Percentiles rank a stretch among this genome's conserved stretches.
phyloP scores from a whole-genome alignment of 1,140 invertebrate genomes.

The Pectinophora gossypiella region DNA sequence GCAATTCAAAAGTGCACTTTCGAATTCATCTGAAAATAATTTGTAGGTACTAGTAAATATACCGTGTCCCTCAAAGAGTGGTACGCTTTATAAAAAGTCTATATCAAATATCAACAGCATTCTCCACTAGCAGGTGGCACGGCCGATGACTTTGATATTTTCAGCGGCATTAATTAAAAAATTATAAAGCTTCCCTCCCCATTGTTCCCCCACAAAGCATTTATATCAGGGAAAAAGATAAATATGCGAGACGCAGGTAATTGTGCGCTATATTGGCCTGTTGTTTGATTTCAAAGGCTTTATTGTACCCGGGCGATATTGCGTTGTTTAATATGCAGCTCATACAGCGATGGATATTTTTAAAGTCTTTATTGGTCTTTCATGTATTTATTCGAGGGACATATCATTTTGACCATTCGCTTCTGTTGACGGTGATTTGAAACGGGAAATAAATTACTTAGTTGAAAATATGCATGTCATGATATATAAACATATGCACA shows the following conservation, averaged over 20 bases:
- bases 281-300: conserved; percentile 66
- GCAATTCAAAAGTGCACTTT: no score
- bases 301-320: conserved; percentile 35
- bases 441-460: no score
- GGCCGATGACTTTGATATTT: conserved; percentile 69
- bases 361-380: no score
- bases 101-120: conserved; percentile 54
- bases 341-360: no score
- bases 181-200: conserved; percentile 60
- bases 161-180: conserved; percentile 70
- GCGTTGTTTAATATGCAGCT: not conserved
- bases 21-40: no score
- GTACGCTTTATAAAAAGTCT: conserved; percentile 35
- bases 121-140: conserved; percentile 50
- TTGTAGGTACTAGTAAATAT: no score
- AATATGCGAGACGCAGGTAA: conserved; percentile 66
- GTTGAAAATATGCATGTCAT: no score
- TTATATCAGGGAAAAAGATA: conserved; percentile 66
- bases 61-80: conserved; percentile 17
- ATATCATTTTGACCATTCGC: no score
- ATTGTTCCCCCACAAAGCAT: conserved; percentile 43
- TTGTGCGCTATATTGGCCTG: conserved; percentile 61
- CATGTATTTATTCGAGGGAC: no score
- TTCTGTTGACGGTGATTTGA: no score
- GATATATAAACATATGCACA: no score